A percentile compares a stretch with the other conserved stretches of the same genome.
These are phyloP conservation scores for Habrosyne pyritoides DNA, from an alignment of 2,888 invertebrate species.

Conservation along the genomic window DNA sequence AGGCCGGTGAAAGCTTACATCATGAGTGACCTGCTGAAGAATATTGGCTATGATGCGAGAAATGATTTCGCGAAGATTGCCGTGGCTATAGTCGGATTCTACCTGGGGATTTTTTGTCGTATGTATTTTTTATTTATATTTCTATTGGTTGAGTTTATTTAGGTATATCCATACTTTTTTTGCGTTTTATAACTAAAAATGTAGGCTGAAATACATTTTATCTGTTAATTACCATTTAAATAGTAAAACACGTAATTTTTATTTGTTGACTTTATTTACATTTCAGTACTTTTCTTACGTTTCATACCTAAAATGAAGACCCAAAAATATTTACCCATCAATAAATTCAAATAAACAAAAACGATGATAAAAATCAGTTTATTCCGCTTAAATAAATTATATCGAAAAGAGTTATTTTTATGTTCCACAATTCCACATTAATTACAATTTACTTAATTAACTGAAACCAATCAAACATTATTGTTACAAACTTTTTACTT, in stretches of 20 bases:
- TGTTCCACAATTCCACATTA: background rate
- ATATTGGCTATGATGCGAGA: slow-evolving; percentile 64
- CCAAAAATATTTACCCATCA: too few relatives aligned
- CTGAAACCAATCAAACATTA: background rate
- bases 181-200: too few relatives aligned
- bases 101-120: slow-evolving; percentile 71
- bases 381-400: too few relatives aligned
- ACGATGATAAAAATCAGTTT: too few relatives aligned
- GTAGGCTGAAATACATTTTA: too few relatives aligned
- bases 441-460: background rate
- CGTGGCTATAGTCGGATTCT: slow-evolving; percentile 66
- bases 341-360: too few relatives aligned
- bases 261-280: too few relatives aligned
- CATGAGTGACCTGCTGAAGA: slow-evolving; percentile 77
- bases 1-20: slow-evolving; percentile 71
- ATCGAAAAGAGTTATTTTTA: background rate
- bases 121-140: slow-evolving; percentile 48
- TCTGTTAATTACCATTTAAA: too few relatives aligned
- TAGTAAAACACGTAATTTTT: too few relatives aligned
- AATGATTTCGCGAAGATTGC: slow-evolving; percentile 68
- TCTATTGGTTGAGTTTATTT: too few relatives aligned
- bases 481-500: background rate
- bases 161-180: slow-evolving; percentile 9
- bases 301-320: too few relatives aligned
- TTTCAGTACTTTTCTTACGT: too few relatives aligned